These are phyloP conservation scores for Melanotaenia parkinsoni DNA, from an alignment of 2,797 vertebrate species.

Conservation along the genomic window DNA sequence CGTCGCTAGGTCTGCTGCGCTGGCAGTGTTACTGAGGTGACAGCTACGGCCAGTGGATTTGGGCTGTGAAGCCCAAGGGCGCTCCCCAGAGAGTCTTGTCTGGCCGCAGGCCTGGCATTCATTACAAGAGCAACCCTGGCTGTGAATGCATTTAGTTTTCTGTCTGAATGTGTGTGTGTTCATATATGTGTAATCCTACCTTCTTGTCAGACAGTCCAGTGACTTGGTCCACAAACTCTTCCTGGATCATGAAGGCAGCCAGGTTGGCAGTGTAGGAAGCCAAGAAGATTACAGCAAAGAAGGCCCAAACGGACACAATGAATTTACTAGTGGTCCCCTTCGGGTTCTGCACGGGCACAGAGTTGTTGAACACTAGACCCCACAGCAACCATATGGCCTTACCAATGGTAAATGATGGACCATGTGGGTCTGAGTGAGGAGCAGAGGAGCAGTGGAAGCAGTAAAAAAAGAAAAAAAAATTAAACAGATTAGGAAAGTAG, in stretches of 20 bases:
- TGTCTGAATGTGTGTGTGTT: slow-evolving; percentile 14
- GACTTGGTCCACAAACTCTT: slow-evolving; percentile 99
- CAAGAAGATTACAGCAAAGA: slow-evolving; percentile 98
- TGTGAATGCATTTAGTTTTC: slow-evolving; percentile 53
- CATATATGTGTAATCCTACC: slow-evolving; percentile 78
- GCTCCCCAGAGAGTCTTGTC: slow-evolving; percentile 66
- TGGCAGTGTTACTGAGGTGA: slow-evolving; percentile 69
- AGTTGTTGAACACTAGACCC: slow-evolving; percentile 99
- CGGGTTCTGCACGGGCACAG: slow-evolving; percentile 97
- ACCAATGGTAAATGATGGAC: slow-evolving; percentile 96
- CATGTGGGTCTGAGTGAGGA: slow-evolving; percentile 89
- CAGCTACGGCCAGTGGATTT: slow-evolving; percentile 69
- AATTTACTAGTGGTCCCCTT: slow-evolving; percentile 98
- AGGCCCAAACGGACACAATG: slow-evolving; percentile 98
- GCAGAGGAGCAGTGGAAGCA: slow-evolving; percentile 13
- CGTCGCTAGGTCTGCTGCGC: slow-evolving; percentile 54
- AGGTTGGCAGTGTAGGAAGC: slow-evolving; percentile 98
- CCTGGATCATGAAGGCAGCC: slow-evolving; percentile 99
- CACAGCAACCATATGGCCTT: slow-evolving; percentile 98
- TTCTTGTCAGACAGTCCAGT: slow-evolving; percentile 98
- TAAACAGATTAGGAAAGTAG: neutral
- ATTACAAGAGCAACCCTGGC: slow-evolving; percentile 66
- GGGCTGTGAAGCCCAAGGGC: slow-evolving; percentile 65
- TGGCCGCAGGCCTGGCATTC: slow-evolving; percentile 72
- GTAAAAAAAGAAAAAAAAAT: neutral